A percentile compares a stretch with the other conserved stretches of the same genome.
phyloP scores from a whole-genome alignment of 2,797 vertebrate species.

The Podargus strigoides region DNA sequence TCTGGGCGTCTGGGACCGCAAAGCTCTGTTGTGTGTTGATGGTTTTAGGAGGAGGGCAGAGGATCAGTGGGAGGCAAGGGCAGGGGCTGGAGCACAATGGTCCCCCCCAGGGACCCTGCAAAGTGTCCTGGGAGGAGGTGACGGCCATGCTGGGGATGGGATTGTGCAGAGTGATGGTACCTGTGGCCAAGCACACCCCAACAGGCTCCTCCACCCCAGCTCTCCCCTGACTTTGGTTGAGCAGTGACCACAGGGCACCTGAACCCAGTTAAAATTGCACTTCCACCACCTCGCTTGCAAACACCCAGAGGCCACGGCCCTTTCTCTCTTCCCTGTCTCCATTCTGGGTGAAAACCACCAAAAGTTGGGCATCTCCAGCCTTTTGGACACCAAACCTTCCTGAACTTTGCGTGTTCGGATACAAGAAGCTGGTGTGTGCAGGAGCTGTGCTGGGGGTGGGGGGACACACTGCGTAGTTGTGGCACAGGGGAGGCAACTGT shows the following conservation, averaged over 20 bases:
- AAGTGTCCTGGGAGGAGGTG: no score
- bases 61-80: not conserved
- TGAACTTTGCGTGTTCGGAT: not conserved
- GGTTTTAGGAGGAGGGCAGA: not conserved
- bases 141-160: not conserved
- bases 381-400: not conserved
- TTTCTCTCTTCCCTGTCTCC: not conserved
- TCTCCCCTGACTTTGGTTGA: not conserved
- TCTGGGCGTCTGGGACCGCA: rapidly evolving
- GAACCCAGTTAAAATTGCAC: not conserved
- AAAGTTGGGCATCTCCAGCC: not conserved
- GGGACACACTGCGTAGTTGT: not conserved
- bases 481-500: not conserved
- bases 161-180: rapidly evolving
- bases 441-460: not conserved
- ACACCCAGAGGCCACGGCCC: not conserved
- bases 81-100: not conserved
- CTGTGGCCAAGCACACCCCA: not conserved
- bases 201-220: not conserved
- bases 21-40: rapidly evolving
- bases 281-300: not conserved
- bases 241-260: rapidly evolving
- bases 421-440: not conserved
- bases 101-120: not conserved
- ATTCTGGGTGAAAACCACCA: not conserved